Base-by-base conservation (phyloP, 2,797 vertebrate species). In the Agapornis canus region DNA sequence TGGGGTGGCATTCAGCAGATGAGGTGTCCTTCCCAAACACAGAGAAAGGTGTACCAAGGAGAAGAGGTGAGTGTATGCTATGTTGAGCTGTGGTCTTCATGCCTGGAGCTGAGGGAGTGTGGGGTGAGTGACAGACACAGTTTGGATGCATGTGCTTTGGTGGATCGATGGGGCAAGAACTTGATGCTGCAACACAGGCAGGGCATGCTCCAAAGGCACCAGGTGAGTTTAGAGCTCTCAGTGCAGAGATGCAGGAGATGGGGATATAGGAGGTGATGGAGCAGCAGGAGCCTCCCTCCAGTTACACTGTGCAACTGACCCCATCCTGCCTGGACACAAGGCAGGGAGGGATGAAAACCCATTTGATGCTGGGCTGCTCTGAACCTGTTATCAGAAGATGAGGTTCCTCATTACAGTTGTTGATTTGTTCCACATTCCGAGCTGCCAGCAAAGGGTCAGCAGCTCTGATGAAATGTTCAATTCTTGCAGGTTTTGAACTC, bases 401-500 rank as follows among this genome's bases (percentile, higher is more conserved):
- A 87, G 39, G 66, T 23, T 66, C 71, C 66, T 96, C 82, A 61
- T 94, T 92, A 84, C 69, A 66, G 93, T 92, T 85, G 81, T 93
- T 93, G 84, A 83, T 69, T 57, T 75, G 77, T 84, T 82, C 88
- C 66, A 27, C 18, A 49, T 19, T 54, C 79, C 27, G 57, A 69
- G 84, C 40, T 64, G 60, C 83, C 92, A 82, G 75, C 0, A 2
- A 95, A 95, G 96, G 96, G 97, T 97, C 97, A 97, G 79, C 68
- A 90, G 90, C 90, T 82, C 89, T 88, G 86, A 37, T 47, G 76
- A 89, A 95, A 96, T 95, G 80, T 83, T 12, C 89, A 96, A 48
- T 95, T 96, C 96, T 97, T 86, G 1, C 87, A 96, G 95, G 90
- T 90, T 93, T 97, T 95, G 94, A 90, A 95, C 97, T 95, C 96